Percentiles rank a stretch among this genome's conserved stretches.
Evolutionary conservation across 2,113 vertebrate species (phyloP).

Genomic region (Larimichthys crocea): DNA sequence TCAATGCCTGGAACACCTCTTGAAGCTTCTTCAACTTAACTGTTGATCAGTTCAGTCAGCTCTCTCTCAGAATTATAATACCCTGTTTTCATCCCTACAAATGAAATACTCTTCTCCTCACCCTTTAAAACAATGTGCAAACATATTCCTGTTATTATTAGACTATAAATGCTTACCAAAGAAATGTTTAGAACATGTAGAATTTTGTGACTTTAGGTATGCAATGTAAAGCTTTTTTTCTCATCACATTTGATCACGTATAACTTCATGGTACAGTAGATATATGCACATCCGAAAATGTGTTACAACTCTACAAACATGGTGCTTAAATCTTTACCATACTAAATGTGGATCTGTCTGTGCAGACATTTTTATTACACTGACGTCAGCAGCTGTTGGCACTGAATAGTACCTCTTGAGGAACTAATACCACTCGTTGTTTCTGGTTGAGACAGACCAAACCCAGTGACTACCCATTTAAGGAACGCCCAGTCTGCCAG

Average conservation of each 20-base stretch:
- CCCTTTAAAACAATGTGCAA: background rate
- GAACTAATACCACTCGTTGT: background rate
- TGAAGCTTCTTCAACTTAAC: background rate
- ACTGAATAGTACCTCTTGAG: background rate
- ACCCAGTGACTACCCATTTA: background rate
- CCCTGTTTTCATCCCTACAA: background rate
- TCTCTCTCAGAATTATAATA: background rate
- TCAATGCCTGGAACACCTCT: background rate
- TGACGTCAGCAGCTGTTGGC: background rate
- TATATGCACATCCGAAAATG: background rate
- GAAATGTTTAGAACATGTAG: background rate
- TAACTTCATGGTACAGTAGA: background rate
- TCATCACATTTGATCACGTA: background rate
- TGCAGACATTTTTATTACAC: background rate
- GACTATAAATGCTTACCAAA: background rate
- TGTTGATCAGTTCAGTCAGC: background rate
- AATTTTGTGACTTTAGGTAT: background rate
- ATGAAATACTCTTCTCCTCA: background rate
- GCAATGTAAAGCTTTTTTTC: background rate
- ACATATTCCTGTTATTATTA: background rate
- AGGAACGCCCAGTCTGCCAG: too few species aligned
- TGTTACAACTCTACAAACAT: background rate
- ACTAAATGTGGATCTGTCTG: background rate
- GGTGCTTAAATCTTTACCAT: background rate
- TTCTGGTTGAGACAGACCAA: background rate